Evolutionary conservation across 1,140 invertebrate species (phyloP).

Genomic region (Diuraphis noxia): DNA sequence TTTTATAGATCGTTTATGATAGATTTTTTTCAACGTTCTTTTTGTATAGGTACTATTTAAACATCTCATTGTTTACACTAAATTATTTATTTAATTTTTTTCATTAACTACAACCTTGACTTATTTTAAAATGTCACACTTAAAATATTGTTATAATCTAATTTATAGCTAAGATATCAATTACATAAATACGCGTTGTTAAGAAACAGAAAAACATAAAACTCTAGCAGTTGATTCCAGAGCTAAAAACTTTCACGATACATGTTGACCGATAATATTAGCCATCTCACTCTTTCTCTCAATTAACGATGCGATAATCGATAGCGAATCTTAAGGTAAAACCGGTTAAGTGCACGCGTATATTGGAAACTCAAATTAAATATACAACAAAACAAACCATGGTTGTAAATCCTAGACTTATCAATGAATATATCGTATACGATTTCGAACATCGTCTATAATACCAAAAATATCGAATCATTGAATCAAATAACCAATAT

Average conservation of each 20-base stretch:
- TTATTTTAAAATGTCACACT: neutral
- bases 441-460: neutral
- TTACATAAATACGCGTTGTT: neutral
- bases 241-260: conserved; percentile 14
- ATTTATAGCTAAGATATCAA: neutral
- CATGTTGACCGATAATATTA: neutral
- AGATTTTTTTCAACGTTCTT: neutral
- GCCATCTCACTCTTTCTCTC: neutral
- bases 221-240: neutral
- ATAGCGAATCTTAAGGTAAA: neutral
- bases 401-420: neutral
- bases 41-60: neutral
- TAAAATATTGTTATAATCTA: neutral
- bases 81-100: neutral
- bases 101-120: conserved; percentile 30
- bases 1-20: neutral
- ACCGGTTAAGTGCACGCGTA: neutral
- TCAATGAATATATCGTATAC: neutral
- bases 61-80: neutral
- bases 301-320: neutral
- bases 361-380: neutral
- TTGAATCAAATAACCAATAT: neutral
- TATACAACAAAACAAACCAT: neutral
- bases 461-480: neutral
- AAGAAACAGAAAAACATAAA: conserved; percentile 1